These are phyloP conservation scores for Macaria notata DNA, from an alignment of 2,888 invertebrate genomes.

Conservation along the genomic window DNA sequence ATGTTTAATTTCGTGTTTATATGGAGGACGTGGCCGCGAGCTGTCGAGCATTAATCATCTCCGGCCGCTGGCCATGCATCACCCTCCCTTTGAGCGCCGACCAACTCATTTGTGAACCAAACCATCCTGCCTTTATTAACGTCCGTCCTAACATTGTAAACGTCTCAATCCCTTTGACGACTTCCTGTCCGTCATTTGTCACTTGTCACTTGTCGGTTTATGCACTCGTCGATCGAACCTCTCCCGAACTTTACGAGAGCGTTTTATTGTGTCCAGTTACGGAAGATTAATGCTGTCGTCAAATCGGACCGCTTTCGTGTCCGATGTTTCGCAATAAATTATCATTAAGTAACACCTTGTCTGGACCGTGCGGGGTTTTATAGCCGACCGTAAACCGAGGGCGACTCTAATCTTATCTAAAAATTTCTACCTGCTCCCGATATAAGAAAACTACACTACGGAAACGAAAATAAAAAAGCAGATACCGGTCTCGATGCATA, in stretches of 20 bases:
- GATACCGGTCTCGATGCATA: constrained; percentile 34
- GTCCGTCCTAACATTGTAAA: constrained; percentile 66
- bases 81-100: constrained; percentile 60
- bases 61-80: constrained; percentile 58
- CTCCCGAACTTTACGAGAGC: constrained; percentile 48
- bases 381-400: constrained; percentile 63
- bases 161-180: constrained; percentile 71
- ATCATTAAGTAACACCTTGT: constrained; percentile 77
- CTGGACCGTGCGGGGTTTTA: constrained; percentile 62
- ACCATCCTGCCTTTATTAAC: constrained; percentile 59
- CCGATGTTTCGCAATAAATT: constrained; percentile 75
- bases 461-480: constrained; percentile 44
- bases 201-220: constrained; percentile 40
- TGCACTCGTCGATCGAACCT: constrained; percentile 52
- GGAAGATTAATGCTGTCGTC: constrained; percentile 72
- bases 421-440: constrained; percentile 68
- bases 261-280: constrained; percentile 66
- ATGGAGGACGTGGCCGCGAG: too few species aligned
- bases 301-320: constrained; percentile 56
- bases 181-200: constrained; percentile 57
- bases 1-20: constrained; percentile 47
- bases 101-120: constrained; percentile 66
- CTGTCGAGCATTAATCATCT: constrained; percentile 64
- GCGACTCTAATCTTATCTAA: constrained; percentile 68
- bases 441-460: constrained; percentile 49